Conservation (phyloP, 2,113 vertebrate species). For the Atherinomorus stipes region DNA sequence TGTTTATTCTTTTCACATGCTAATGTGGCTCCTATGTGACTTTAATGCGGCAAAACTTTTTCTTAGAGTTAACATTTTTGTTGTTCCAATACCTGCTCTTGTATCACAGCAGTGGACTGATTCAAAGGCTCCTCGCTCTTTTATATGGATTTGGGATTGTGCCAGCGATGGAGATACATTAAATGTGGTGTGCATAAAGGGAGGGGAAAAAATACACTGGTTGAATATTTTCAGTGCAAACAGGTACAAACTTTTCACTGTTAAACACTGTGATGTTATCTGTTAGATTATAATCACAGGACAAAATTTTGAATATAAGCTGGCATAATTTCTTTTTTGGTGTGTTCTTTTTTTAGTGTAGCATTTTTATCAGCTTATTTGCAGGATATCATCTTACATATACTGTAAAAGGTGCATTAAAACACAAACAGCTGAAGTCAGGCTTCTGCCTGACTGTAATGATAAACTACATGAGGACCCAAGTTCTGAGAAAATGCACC, state of each 20-base stretch:
- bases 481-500: conserved; percentile 72
- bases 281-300: conserved; percentile 5
- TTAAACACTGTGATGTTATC: not conserved
- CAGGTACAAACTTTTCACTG: conserved; percentile 26
- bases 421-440: not conserved
- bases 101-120: conserved; percentile 66
- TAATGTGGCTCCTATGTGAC: conserved; percentile 83
- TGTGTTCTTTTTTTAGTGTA: not conserved
- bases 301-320: not conserved
- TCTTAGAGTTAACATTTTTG: conserved; percentile 68
- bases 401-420: not conserved
- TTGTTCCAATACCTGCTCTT: conserved; percentile 67
- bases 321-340: not conserved
- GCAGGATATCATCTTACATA: not conserved
- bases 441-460: conserved; percentile 15
- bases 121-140: conserved; percentile 60
- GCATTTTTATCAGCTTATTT: not conserved
- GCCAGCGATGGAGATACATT: conserved; percentile 61
- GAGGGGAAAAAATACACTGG: not conserved
- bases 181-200: conserved; percentile 29
- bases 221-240: conserved; percentile 33
- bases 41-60: conserved; percentile 82
- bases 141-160: conserved; percentile 50
- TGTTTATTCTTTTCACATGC: conserved; percentile 86
- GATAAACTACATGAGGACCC: conserved; percentile 29